Conservation (phyloP, 2,797 vertebrate genomes). For the Craterocephalus amniculus region DNA sequence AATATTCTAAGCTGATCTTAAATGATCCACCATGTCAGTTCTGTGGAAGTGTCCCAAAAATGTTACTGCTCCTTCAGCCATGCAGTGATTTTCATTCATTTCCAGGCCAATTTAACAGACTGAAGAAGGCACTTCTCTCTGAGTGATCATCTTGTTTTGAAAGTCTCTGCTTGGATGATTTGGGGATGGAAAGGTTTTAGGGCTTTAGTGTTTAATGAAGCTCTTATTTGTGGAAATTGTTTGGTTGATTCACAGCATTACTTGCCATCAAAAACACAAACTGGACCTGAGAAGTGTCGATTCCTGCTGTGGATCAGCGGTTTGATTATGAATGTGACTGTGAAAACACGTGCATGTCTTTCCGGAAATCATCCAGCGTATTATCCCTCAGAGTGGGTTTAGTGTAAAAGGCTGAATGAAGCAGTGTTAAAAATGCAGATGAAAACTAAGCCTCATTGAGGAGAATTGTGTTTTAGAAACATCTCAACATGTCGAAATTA, state of each 20-base stretch:
- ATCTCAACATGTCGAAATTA: conserved; percentile 24
- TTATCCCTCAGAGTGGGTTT: conserved; percentile 6
- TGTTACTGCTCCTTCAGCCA: neutral
- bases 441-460: conserved; percentile 25
- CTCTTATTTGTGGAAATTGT: neutral
- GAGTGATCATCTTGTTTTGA: neutral
- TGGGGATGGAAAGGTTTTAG: conserved; percentile 16
- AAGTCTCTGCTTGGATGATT: conserved; percentile 7
- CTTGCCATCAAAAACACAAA: neutral
- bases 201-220: neutral
- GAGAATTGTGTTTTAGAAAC: conserved; percentile 30
- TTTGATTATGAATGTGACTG: conserved; percentile 5
- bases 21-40: conserved; percentile 1
- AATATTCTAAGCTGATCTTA: neutral
- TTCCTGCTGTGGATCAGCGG: neutral
- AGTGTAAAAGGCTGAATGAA: conserved; percentile 12
- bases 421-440: conserved; percentile 18
- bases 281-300: conserved; percentile 6
- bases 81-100: neutral
- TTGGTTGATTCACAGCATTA: conserved; percentile 7
- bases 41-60: conserved; percentile 1
- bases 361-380: conserved; percentile 12
- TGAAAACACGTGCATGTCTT: neutral
- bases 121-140: neutral
- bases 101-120: neutral